Evolutionary conservation across 2,797 vertebrate species (phyloP), one percentile per base, ranked within the genome.

Genomic region (Sternarchorhynchus goeldii): DNA sequence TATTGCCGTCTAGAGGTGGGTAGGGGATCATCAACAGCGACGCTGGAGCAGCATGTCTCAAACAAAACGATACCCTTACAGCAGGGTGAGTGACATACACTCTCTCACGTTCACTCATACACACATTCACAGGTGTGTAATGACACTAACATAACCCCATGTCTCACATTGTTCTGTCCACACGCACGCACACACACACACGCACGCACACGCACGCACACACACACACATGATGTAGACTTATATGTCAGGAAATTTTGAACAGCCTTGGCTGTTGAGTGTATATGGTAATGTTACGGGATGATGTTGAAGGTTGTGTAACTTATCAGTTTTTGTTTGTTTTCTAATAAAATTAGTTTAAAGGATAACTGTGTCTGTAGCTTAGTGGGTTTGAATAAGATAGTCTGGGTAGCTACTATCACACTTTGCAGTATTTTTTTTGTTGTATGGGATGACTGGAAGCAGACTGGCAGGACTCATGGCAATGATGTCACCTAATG

Each of bases 11-110:
- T 82, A 70, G 81, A 67, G 58, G 75, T 75, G 68, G 70, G 77
- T 62, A 66, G 66, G 68, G 56, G 76, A 41, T 73, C 65, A 36
- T 76, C 78, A 76, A 74, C 59, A 69, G 66, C 71, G 62, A 56
- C 64, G 50, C 58, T 34, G 63, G 81, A 85, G 84, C 92, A 86
- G 83, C 92, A 98, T 98, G 96, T 95, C 96, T 90, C 95, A 96
- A 89, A 93, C 92, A 85, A 95, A 93, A 92, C 94, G 95, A 85
- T 95, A 88, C 88, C 68, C 92, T 2, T 93, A 94, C 87, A 92
- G 88, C 86, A 93, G 96, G 97, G 97, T 99, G 92, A 97, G 96
- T 92, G 86, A 67, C 73, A 76, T 55, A 65, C 31, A 65, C 56
- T 60, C 31, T 59, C 3, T 76, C 39, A 57, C 21, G 68, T 21